Evolutionary conservation across 2,888 invertebrate genomes (phyloP), one percentile per base, ranked within the genome.

Genomic region (Mesorhabditis belari): DNA sequence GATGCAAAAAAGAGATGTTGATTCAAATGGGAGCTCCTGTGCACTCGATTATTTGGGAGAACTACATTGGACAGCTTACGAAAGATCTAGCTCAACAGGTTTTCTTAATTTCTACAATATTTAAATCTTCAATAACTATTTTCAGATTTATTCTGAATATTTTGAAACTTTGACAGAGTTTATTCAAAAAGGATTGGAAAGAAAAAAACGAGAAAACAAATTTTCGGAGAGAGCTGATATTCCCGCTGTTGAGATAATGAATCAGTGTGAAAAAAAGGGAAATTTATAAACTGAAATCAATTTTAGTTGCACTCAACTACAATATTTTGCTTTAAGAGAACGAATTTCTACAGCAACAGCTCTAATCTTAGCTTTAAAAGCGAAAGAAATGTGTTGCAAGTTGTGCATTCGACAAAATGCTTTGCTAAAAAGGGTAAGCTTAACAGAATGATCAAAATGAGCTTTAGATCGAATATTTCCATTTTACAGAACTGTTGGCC

Each of bases 311-410:
- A 29, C 23, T 2, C 25, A 50, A 5, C 60, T 70, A 55, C 57
- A 63, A 27, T 29, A 61, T 12, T 44, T 72, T 3, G 62, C 60
- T 9, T 74, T 82, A 12, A 86, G 89, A 5, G 90, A 90, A 80
- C 85, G 88, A 74, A 85, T 91, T 61, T 90, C 90, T 4, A 89
- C 90, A 2, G 85, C 88, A 0, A 90, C 90, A 0, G 85, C 89
- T 19, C 82, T 90, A 50, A 83, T 90, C 17, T 83, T 90, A 51
- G 89, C 88, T 0, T 85, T 87, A 68, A 58, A 52, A 6, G 62
- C 64, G 4, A 51, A 56, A 6, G 51, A 63, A 23, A 26, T 54
- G 21, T 58, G 61, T 9, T 69, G 69, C 29, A 21, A 57, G 5
- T 66, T 82, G 5, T 65, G 74, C 56, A 86, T 91, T 0, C 83